A percentile compares a stretch with the other conserved stretches of the same genome.
phyloP scores from a whole-genome alignment of 2,888 invertebrate species.

The Anodontia alba region DNA sequence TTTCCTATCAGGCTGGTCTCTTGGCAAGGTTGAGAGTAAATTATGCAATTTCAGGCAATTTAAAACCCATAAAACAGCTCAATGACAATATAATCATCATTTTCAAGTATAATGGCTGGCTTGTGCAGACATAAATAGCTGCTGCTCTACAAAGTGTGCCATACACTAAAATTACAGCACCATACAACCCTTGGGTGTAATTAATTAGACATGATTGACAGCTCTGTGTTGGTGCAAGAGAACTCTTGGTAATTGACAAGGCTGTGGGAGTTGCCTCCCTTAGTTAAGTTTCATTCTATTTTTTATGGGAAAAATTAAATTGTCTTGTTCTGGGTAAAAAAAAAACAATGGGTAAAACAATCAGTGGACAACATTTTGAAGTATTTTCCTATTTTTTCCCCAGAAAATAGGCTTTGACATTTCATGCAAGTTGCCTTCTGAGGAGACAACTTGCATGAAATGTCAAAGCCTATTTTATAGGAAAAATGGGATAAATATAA shows the following conservation, averaged over 20 bases:
- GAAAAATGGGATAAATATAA: no score
- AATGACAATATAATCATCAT: conserved; percentile 9
- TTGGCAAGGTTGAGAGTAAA: not conserved
- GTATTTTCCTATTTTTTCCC: no score
- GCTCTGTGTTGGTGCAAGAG: not conserved
- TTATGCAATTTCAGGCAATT: conserved; percentile 25
- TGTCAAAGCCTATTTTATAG: no score
- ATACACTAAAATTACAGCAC: not conserved
- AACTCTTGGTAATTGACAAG: not conserved
- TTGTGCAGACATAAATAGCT: not conserved
- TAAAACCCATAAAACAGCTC: conserved; percentile 22
- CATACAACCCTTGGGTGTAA: not conserved
- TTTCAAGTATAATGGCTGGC: not conserved
- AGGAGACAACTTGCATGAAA: no score
- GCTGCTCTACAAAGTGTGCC: not conserved
- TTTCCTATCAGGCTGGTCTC: not conserved
- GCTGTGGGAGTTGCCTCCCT: not conserved
- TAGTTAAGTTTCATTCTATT: not conserved
- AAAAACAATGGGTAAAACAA: no score
- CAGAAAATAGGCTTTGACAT: no score
- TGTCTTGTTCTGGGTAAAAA: no score
- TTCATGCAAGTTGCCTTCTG: no score
- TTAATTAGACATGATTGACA: conserved; percentile 7
- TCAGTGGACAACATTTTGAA: no score
- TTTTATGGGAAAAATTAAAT: no score